Base-by-base conservation (phyloP, 92 coral and sea anemone species). In the Nematostella vectensis region DNA sequence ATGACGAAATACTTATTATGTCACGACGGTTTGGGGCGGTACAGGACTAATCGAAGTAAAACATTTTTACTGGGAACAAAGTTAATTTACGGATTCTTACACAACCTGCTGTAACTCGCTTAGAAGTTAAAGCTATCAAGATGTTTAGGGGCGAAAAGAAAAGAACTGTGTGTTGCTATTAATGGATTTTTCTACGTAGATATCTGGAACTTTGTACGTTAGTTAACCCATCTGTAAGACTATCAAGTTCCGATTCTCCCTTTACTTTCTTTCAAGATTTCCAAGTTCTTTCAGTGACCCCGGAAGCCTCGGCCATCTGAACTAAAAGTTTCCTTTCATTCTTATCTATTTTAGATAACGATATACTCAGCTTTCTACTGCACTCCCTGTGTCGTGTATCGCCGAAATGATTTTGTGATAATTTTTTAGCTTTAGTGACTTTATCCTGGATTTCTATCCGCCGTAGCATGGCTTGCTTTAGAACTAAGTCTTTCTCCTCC, bases 381-480 rank as follows among this genome's bases (percentile, higher is more conserved):
- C 10, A 25, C 11, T 31, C 50, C 1, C 47, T 21, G 11, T 20
- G 31, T 13, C 27, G 29, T 4, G 69, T 11, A 27, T 75, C 70
- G 18, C 82, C 70, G 48, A 75, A 75, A 36, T 54, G 82, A 17
- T 67, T 47, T 30, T 29, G 26, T 20, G 82, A 67, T 2, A 75
- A 65, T 24, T 40, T 75, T 24, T 16, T 24, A 51, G 54, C 59
- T 48, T 56, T 67, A 2, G 29, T 57, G 15, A 55, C 70, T 1
- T 57, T 19, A 0, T 47, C 45, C 55, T 68, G 40, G 48, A 75
- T 75, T 61, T 75, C 82, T 31, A 68, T 30, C 27, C 73, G 42
- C 39, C 67, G 60, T 2, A 60, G 30, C 38, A 67, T 42, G 1
- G 68, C 63, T 45, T 75, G 82, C 39, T 58, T 26, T 1, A 65